These are phyloP conservation scores for Bujurquina vittata DNA, from an alignment of 2,113 vertebrate species.

Conservation along the genomic window DNA sequence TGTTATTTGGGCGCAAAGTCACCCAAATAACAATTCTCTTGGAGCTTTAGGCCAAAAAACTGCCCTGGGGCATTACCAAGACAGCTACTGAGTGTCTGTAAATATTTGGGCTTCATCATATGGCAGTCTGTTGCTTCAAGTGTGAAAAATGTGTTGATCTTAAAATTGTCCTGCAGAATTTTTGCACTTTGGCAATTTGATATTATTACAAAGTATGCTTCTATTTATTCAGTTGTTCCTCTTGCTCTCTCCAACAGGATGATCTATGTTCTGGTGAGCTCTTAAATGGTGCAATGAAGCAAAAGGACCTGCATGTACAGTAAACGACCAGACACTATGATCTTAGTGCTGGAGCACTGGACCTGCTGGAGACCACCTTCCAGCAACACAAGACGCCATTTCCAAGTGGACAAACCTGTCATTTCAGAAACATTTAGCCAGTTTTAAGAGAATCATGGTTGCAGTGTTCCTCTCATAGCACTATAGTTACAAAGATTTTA, in stretches of 20 bases:
- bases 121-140: neutral
- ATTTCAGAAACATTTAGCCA: slow-evolving; percentile 64
- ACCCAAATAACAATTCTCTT: neutral
- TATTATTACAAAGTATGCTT: too few species aligned
- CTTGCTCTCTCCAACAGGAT: slow-evolving; percentile 82
- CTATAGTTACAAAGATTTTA: slow-evolving; percentile 38
- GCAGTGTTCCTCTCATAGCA: slow-evolving; percentile 48
- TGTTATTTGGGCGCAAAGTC: neutral
- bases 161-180: neutral
- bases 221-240: neutral
- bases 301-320: slow-evolving; percentile 55
- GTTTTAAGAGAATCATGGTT: slow-evolving; percentile 46
- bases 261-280: slow-evolving; percentile 99
- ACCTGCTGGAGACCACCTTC: slow-evolving; percentile 63
- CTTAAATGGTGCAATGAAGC: slow-evolving; percentile 79
- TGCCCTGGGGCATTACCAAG: neutral
- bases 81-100: neutral
- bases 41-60: neutral
- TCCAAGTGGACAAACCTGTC: slow-evolving; percentile 65
- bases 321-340: slow-evolving; percentile 59
- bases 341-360: slow-evolving; percentile 69
- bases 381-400: slow-evolving; percentile 56
- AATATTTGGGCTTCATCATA: accelerated
- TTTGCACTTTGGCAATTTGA: too few species aligned
- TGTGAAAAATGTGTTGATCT: neutral